Base-by-base conservation (phyloP, 2,888 invertebrate genomes). In the Dexiosoma caninum region DNA sequence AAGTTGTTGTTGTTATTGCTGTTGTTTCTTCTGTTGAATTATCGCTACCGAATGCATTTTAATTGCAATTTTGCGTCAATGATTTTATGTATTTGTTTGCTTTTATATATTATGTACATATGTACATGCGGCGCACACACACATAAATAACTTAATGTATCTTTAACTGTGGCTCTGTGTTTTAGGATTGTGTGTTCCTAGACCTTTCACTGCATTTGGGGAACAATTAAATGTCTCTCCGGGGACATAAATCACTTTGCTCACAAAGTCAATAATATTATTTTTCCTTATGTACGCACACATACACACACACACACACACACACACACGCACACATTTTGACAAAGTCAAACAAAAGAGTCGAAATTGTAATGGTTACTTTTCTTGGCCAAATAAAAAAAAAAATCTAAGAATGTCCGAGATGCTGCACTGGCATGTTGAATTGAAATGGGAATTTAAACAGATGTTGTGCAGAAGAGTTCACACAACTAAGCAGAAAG, bases 211-310 rank as follows among this genome's bases (percentile, higher is more conserved):
- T 77, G 72, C 64, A 81, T 77, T 77, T 77, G 77, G 81, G 81
- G 77, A 74, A 69, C 77, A 81, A 81, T 81, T 81, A 81, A 57
- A 64, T 74, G 77, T 77, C 72, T 81, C 81, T 81, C 77, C 64
- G 81, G 77, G 77, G 81, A 81, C 57, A 81, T 81, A 81, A 81
- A 81, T 81, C 81, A 81, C 81, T 81, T 81, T 81, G 69, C 57
- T 74, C 57, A 59, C 70, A 77, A 77, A 72, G 72, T 81, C 81
- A 81, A 81, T 81, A 81, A 49, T 74, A 81, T 81, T 77, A 77
- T 67, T 69, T 81, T 77, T 64, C 76, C 55, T 42, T 76, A 62
- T 32, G 46, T 27, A 21, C 16, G 19, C 27, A 35, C 6, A 5
- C 4, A 30, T 12, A 14, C 19, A 14, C 4, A 0, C 4, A 27